A percentile compares a stretch with the other conserved stretches of the same genome.
phyloP scores from a whole-genome alignment of 1,140 invertebrate genomes.

The Euschistus heros region DNA sequence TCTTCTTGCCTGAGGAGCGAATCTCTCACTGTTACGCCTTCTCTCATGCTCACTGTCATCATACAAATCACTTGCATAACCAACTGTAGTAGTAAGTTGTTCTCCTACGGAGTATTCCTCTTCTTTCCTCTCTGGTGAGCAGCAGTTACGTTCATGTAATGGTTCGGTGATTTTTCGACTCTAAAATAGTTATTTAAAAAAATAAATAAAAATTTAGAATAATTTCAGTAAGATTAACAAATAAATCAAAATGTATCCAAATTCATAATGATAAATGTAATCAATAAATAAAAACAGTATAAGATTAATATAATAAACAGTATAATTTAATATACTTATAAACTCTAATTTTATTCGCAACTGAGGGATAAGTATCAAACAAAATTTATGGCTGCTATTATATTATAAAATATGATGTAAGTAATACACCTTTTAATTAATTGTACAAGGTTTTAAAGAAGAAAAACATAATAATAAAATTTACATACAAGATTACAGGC shows the following conservation, averaged over 20 bases:
- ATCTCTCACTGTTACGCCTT: slow-evolving; percentile 44
- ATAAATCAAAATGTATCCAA: not conserved
- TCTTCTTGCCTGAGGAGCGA: slow-evolving; percentile 29
- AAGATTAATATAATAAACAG: too few species aligned
- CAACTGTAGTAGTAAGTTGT: slow-evolving; percentile 22
- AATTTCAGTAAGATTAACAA: not conserved
- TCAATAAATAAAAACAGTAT: too few species aligned
- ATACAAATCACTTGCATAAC: slow-evolving; percentile 27
- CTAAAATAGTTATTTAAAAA: not conserved
- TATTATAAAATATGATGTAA: too few species aligned
- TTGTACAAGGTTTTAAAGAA: too few species aligned
- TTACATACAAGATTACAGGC: too few species aligned
- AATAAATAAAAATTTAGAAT: not conserved
- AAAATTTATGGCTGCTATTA: too few species aligned
- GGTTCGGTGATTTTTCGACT: slow-evolving; percentile 38
- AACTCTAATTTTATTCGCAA: too few species aligned
- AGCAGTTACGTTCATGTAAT: slow-evolving; percentile 35
- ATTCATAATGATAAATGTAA: not conserved
- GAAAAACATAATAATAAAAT: too few species aligned
- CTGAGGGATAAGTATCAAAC: too few species aligned
- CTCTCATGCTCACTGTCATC: slow-evolving; percentile 41
- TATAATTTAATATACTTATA: too few species aligned
- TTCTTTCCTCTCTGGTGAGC: slow-evolving; percentile 36
- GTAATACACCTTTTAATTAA: too few species aligned
- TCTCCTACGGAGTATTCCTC: slow-evolving; percentile 32